Evolutionary conservation across 2,113 vertebrate genomes (phyloP).

Genomic region (Nanger granti): DNA sequence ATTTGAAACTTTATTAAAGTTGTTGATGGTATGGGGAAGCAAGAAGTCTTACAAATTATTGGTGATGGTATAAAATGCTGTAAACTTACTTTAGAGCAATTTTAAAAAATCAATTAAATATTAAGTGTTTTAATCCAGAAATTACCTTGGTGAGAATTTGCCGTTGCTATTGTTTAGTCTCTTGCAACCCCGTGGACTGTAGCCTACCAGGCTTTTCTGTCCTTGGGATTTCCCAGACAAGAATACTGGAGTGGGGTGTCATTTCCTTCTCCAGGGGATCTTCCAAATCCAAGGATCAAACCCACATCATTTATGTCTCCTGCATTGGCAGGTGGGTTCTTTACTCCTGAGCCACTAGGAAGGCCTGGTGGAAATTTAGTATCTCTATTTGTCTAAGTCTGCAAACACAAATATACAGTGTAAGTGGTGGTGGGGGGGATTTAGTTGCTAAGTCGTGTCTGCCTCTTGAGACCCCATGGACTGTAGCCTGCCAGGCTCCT

Average conservation of each 20-base stretch:
- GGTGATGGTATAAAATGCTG: background rate
- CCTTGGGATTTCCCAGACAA: background rate
- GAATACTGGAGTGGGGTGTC: background rate
- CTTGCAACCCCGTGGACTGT: background rate
- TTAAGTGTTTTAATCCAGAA: background rate
- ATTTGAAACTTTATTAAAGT: background rate
- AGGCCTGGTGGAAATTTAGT: background rate
- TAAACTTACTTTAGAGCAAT: background rate
- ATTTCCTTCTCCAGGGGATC: background rate
- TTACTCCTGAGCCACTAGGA: background rate
- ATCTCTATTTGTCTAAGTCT: background rate
- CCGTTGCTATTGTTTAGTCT: background rate
- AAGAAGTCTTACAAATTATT: background rate
- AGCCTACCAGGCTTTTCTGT: background rate
- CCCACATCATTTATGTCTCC: background rate
- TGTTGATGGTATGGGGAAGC: background rate
- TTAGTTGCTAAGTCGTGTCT: fast-evolving
- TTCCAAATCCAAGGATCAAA: background rate
- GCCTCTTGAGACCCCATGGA: background rate
- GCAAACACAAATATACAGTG: background rate
- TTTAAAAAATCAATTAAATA: background rate
- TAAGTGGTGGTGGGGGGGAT: background rate
- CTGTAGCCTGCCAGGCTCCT: background rate
- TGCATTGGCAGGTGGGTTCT: background rate
- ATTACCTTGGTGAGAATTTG: background rate